Conservation (phyloP, 1,140 invertebrate genomes). For the Eueides isabella region DNA sequence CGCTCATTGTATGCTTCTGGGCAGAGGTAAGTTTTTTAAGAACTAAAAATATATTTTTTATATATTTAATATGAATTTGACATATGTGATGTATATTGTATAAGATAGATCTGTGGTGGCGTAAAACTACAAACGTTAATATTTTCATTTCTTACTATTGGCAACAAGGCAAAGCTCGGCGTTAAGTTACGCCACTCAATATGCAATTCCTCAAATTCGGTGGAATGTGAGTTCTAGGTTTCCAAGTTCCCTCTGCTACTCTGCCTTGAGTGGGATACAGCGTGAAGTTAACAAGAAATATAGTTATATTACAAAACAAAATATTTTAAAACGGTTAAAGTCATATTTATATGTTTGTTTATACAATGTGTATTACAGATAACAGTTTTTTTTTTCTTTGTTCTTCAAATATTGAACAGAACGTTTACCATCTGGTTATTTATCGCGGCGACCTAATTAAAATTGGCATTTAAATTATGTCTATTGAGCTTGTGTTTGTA, state of each 20-base stretch:
- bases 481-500: neutral
- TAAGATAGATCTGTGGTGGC: too few relatives aligned
- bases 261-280: neutral
- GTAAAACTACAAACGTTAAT: neutral
- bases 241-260: neutral
- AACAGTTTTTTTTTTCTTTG: slow-evolving; percentile 12
- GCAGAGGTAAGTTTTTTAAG: slow-evolving; percentile 88
- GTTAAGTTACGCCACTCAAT: too few relatives aligned
- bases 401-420: neutral
- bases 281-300: neutral
- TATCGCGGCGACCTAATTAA: neutral
- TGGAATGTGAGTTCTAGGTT: neutral
- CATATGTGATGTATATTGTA: too few relatives aligned
- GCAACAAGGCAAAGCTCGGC: too few relatives aligned
- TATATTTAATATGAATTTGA: too few relatives aligned
- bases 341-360: too few relatives aligned
- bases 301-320: too few relatives aligned
- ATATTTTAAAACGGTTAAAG: too few relatives aligned
- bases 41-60: too few relatives aligned
- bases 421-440: neutral
- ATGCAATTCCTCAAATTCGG: too few relatives aligned
- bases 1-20: slow-evolving; percentile 97
- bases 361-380: too few relatives aligned
- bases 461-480: neutral
- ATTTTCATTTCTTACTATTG: neutral